Percentiles rank a stretch among this genome's conserved stretches.
These are phyloP conservation scores for Acleris sparsana DNA, from an alignment of 2,888 invertebrate species.

Conservation along the genomic window DNA sequence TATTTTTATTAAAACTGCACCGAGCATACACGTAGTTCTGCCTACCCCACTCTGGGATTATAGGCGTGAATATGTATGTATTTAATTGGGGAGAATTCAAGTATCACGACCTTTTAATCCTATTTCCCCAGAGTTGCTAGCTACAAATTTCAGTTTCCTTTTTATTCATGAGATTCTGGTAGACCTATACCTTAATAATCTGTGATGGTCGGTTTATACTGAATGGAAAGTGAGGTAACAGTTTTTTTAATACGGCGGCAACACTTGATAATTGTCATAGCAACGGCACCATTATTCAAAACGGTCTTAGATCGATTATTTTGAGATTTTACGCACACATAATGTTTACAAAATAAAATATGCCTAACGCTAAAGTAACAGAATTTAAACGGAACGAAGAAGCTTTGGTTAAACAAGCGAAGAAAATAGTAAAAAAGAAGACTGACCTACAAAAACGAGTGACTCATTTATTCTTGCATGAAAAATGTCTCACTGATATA, in stretches of 20 bases:
- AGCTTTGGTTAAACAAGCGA: conserved; percentile 66
- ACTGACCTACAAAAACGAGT: conserved; percentile 57
- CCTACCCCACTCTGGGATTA: no score
- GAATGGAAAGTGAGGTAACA: conserved; percentile 19
- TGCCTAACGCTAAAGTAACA: conserved; percentile 45
- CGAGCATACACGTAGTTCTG: no score
- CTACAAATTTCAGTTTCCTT: no score
- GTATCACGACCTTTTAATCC: no score
- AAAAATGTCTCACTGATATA: conserved; percentile 81
- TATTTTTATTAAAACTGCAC: no score
- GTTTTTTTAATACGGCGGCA: background rate
- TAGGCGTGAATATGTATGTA: no score
- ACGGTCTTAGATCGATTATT: conserved; percentile 51
- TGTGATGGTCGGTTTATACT: no score
- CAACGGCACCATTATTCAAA: conserved; percentile 57
- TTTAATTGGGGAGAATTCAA: no score
- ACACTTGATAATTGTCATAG: conserved; percentile 13
- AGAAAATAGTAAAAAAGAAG: conserved; percentile 62
- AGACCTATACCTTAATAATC: no score
- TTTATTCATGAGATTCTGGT: no score
- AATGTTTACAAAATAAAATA: conserved; percentile 37
- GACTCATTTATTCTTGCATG: conserved; percentile 83
- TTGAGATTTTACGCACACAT: conserved; percentile 37
- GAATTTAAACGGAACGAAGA: conserved; percentile 59
- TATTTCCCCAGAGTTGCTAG: no score